These are phyloP conservation scores for Plutomurus gul DNA, from an alignment of 1,140 invertebrate genomes.

Conservation along the genomic window DNA sequence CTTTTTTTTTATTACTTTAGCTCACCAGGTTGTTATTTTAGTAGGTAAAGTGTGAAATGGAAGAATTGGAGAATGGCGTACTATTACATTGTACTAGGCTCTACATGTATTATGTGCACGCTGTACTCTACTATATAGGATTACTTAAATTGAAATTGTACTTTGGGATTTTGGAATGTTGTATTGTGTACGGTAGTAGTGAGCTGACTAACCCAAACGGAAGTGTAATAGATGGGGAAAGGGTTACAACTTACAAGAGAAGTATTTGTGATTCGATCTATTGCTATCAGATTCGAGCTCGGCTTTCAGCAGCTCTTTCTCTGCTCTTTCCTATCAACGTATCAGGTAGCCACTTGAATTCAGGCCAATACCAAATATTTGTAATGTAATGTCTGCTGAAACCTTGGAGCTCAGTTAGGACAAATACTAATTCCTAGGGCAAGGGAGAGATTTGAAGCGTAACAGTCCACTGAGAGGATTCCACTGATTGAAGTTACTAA, in stretches of 20 bases:
- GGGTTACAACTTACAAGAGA: conserved; percentile 2
- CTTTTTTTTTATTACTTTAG: not conserved
- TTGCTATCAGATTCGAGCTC: conserved; percentile 9
- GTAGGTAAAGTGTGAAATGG: not conserved
- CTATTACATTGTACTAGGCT: not conserved
- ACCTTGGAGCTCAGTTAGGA: too few relatives aligned
- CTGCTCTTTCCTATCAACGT: not conserved
- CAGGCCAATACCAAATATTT: not conserved
- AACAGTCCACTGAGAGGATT: too few relatives aligned
- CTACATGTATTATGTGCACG: not conserved
- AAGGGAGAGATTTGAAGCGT: too few relatives aligned
- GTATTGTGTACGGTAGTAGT: not conserved
- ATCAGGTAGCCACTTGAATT: not conserved
- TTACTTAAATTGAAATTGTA: not conserved
- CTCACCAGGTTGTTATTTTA: not conserved
- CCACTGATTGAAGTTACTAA: too few relatives aligned
- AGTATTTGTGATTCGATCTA: conserved; percentile 1
- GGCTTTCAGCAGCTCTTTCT: not conserved
- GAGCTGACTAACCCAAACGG: not conserved
- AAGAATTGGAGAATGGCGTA: not conserved
- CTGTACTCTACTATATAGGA: too few relatives aligned
- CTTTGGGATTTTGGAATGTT: not conserved
- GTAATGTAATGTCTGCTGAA: too few relatives aligned
- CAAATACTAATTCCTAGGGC: too few relatives aligned
- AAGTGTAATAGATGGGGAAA: not conserved